Conservation (phyloP, 35 echinoderm and acorn worm species). For the Heliocidaris tuberculata region DNA sequence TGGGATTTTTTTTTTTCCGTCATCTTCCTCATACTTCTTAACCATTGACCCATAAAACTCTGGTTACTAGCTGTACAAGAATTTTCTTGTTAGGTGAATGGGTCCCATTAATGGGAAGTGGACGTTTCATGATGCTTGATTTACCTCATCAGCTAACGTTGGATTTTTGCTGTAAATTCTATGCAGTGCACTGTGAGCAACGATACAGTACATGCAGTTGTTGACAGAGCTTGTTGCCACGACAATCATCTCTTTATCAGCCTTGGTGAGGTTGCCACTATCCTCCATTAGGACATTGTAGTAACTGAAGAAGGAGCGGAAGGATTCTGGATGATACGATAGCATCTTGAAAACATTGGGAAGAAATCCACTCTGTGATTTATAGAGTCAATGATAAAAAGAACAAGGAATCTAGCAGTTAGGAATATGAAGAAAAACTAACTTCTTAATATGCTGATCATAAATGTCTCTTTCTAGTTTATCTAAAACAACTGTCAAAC, state of each 20-base stretch:
- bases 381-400: not conserved
- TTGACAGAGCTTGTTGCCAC: conserved; percentile 89
- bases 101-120: no score
- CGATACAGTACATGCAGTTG: conserved; percentile 90
- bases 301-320: conserved; percentile 91
- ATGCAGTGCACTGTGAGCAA: conserved; percentile 83
- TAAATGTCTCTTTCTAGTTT: not conserved
- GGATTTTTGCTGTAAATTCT: conserved; percentile 95
- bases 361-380: conserved; percentile 78
- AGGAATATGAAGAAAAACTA: not conserved
- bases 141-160: conserved; percentile 83
- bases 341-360: conserved; percentile 95
- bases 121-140: not conserved
- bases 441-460: not conserved
- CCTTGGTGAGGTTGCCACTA: conserved; percentile 92
- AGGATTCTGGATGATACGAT: conserved; percentile 83
- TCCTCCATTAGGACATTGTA: conserved; percentile 93
- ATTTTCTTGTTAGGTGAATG: no score
- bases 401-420: not conserved
- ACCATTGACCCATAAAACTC: no score
- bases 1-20: no score
- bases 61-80: no score
- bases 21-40: no score
- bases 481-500: not conserved
- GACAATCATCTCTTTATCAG: conserved; percentile 92